These are phyloP conservation scores for Temnothorax curvispinosus DNA, from an alignment of 1,140 invertebrate genomes.

Conservation along the genomic window DNA sequence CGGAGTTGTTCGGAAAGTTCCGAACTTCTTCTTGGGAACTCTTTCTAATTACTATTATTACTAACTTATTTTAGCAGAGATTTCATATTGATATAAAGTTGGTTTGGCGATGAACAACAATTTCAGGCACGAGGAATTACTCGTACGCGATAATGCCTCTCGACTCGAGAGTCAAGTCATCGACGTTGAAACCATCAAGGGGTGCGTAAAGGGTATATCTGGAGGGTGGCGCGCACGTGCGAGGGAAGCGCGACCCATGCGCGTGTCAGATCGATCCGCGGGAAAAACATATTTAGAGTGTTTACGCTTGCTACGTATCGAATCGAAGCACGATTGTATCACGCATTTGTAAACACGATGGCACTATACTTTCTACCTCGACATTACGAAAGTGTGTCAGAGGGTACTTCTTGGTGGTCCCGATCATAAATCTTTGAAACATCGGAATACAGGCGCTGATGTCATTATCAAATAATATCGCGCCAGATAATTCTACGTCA, in stretches of 20 bases:
- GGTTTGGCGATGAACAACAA: not conserved
- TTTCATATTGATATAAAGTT: not conserved
- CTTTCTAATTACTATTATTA: not conserved
- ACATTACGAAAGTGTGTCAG: constrained; percentile 11
- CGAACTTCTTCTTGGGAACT: not conserved
- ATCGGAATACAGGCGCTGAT: constrained; percentile 10
- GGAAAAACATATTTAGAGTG: constrained; percentile 64
- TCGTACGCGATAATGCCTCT: constrained; percentile 9
- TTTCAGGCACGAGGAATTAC: not conserved
- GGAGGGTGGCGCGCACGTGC: constrained; percentile 44
- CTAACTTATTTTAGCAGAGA: not conserved
- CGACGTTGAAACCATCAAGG: constrained; percentile 23
- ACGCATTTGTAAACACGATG: not conserved
- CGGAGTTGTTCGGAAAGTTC: not conserved
- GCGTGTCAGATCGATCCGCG: constrained; percentile 61
- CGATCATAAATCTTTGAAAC: constrained; percentile 2
- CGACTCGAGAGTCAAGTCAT: constrained; percentile 59
- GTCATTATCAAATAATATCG: constrained; percentile 28
- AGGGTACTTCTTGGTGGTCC: not conserved
- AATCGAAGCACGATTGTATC: constrained; percentile 7
- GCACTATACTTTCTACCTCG: not conserved
- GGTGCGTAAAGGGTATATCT: not conserved
- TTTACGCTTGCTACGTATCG: constrained; percentile 48
- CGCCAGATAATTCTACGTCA: not conserved
- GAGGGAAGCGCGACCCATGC: constrained; percentile 46